Evolutionary conservation across 2,888 invertebrate species (phyloP), one percentile per base, ranked within the genome.

Genomic region (Sussaba pulchella): DNA sequence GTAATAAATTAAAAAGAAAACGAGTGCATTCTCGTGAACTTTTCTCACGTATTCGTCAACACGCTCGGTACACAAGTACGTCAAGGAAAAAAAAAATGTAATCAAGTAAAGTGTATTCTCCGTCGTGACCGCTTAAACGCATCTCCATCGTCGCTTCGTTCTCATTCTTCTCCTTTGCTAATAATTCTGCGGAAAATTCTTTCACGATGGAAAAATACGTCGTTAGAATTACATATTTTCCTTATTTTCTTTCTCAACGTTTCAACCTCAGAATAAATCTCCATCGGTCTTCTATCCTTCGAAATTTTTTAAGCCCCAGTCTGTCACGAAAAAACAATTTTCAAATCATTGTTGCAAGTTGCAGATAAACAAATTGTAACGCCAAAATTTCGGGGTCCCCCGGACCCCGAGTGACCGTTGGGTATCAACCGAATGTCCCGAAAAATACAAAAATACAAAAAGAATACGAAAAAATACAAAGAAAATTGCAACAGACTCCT

Each of bases 91-190:
- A 2, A 31, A 43, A 19, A 71, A 76, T 77, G 73, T 76, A 79
- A 82, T 82, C 74, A 80, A 61, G 54, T 9, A 69, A 64, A 82
- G 70, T 77, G 70, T 67, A 73, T 75, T 52, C 26, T 43, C 45
- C 73, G 14, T 43, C 57, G 10, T 21, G 43, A 41, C 57, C 12
- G 26, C 21, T 17, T 54, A 50, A 41, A 36, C 43, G 43, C 17
- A 31, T 45, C 52, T 36, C 43, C n/a, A 14, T 45, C 45, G 4
- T 10, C 24, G 9, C 39, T 52, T 19, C 36, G n/a, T 21, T 59
- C 45, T 67, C n/a, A n/a, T 78, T 24, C 31, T 52, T 47, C 26
- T 14, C 36, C 41, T n/a, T 31, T 52, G 10, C 21, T n/a, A 5
- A 12, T 45, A 9, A 17, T n/a, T 71, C 47, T 39, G 39, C 21